Evolutionary conservation across 2,797 vertebrate genomes (phyloP), one percentile per base, ranked within the genome.

Genomic region (Catharus ustulatus): DNA sequence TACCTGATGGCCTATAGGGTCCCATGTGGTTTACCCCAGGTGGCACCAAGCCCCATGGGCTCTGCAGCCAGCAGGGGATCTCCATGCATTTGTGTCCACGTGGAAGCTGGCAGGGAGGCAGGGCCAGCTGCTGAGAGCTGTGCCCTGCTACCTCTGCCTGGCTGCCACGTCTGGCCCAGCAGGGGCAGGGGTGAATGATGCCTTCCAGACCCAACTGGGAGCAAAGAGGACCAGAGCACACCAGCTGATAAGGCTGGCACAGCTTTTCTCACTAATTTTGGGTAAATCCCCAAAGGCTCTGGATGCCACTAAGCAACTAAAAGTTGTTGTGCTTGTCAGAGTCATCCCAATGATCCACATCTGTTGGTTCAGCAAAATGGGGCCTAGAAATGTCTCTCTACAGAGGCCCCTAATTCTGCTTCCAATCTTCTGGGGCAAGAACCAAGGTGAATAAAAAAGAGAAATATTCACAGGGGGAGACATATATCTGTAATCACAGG

Each of bases 331-430:
- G 64, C 36, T 71, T 61, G 11, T 83, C 72, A 61, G 55, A 73
- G 57, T 48, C 9, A 4, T 64, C 67, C 42, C 77, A 48, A 9
- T 58, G 61, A 85, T 61, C 67, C 42, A 24, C 4, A 0, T 58
- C 67, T 79, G 29, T 83, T 83, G 64, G 72, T 89, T 91, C 84
- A 92, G 78, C 58, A 87, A 85, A 97, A 66, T 36, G 40, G 46
- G 61, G 46, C n/a, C 81, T 83, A 61, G 83, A 78, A 89, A 54
- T 51, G 74, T 80, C 42, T 83, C 54, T 68, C 59, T 22, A 36
- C 38, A 90, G 67, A 89, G 48, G 38, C n/a, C 84, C 0, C 0
- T 71, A 80, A 89, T 90, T 89, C 81, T 90, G 55, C 49, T 85
- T 85, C 62, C 23, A 78, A 13, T 76, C 49, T 61, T 90, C 67